Conservation (phyloP, 2,113 vertebrate species). For the Pangasianodon gigas region DNA sequence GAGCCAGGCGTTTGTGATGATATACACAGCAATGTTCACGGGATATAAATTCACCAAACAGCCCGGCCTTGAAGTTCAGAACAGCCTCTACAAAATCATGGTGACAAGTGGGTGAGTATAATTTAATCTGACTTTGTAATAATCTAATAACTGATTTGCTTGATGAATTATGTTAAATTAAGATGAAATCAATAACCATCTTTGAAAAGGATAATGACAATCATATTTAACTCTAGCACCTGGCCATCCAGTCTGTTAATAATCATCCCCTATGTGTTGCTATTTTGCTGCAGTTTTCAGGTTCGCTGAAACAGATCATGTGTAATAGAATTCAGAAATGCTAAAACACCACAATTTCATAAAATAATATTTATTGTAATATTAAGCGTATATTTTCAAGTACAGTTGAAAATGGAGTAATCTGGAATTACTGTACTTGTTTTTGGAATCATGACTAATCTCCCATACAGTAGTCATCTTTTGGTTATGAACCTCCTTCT, state of each 20-base stretch:
- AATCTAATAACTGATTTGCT: neutral
- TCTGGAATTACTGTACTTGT: conserved; percentile 63
- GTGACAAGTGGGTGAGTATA: neutral
- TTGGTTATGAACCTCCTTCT: conserved; percentile 63
- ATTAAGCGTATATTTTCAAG: conserved; percentile 66
- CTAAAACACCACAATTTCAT: conserved; percentile 69
- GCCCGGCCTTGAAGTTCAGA: neutral
- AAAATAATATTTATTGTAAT: conserved; percentile 69
- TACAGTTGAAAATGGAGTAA: conserved; percentile 64
- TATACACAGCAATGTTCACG: neutral
- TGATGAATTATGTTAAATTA: neutral
- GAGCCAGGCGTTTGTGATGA: neutral
- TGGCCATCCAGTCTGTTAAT: conserved; percentile 52
- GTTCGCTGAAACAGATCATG: conserved; percentile 57
- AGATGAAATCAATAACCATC: neutral
- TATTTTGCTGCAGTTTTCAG: conserved; percentile 60
- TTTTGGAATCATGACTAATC: conserved; percentile 68
- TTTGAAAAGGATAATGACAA: neutral
- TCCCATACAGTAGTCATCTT: conserved; percentile 62
- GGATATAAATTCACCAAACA: conserved; percentile 12
- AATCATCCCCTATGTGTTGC: conserved; percentile 69
- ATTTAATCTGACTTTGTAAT: neutral
- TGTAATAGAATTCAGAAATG: conserved; percentile 64
- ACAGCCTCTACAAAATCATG: conserved; percentile 4
- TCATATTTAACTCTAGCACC: conserved; percentile 25